Percentiles rank a stretch among this genome's conserved stretches.
Conservation (phyloP, 1,140 invertebrate genomes). For the Calycopis cecrops region DNA sequence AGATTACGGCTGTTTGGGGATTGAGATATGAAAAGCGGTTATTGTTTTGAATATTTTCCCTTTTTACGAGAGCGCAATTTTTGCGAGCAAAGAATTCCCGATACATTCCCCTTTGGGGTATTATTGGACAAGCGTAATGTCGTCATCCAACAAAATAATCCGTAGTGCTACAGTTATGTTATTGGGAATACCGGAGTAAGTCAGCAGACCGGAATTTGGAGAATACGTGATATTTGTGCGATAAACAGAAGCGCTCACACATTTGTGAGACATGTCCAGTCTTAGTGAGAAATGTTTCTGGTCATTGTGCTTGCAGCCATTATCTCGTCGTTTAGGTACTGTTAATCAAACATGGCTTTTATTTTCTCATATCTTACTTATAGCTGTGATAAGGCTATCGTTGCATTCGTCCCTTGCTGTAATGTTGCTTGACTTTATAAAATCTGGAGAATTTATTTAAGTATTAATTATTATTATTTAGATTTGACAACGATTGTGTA, state of each 20-base stretch:
- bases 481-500: too few species aligned
- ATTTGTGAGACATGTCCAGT: not conserved
- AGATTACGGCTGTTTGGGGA: slow-evolving; percentile 68
- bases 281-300: too few species aligned
- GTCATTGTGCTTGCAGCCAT: too few species aligned
- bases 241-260: slow-evolving; percentile 1
- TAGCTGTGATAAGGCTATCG: too few species aligned
- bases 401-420: too few species aligned
- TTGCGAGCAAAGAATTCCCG: slow-evolving; percentile 23
- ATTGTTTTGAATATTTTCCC: slow-evolving; percentile 68
- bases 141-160: not conserved
- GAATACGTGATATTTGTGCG: slow-evolving; percentile 6
- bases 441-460: too few species aligned
- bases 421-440: too few species aligned
- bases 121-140: not conserved
- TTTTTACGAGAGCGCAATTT: slow-evolving; percentile 44
- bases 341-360: too few species aligned
- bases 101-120: not conserved
- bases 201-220: not conserved
- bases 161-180: not conserved
- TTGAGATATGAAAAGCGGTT: slow-evolving; percentile 69
- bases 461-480: too few species aligned
- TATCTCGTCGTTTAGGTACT: too few species aligned
- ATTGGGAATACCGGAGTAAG: not conserved
- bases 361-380: too few species aligned